These are phyloP conservation scores for Heteromyza rotundicornis DNA, from an alignment of 2,888 invertebrate genomes.

Conservation along the genomic window DNA sequence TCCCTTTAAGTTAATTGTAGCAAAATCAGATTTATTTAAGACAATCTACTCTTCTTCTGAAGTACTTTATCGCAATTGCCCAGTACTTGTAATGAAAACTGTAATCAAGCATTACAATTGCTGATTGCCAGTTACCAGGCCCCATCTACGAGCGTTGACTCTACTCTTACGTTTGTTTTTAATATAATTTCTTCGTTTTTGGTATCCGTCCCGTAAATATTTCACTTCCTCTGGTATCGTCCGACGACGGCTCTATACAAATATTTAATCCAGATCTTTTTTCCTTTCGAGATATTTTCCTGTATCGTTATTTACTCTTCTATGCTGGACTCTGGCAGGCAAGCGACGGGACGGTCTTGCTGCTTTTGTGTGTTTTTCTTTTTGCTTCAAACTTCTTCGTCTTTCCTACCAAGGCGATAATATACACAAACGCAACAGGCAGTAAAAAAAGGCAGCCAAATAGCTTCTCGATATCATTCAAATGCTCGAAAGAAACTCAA, in stretches of 20 bases:
- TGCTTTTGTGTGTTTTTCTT: slow-evolving; percentile 12
- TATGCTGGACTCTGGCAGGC: not conserved
- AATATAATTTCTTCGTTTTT: too few relatives aligned
- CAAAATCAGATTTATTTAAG: too few relatives aligned
- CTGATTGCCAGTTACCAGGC: too few relatives aligned
- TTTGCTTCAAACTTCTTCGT: slow-evolving; percentile 3
- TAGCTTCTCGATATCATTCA: slow-evolving; percentile 49
- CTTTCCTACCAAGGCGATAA: slow-evolving; percentile 8
- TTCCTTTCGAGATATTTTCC: slow-evolving; percentile 4
- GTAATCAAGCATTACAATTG: too few relatives aligned
- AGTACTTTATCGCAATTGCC: too few relatives aligned
- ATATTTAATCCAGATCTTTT: slow-evolving; percentile 41
- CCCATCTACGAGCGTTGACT: too few relatives aligned
- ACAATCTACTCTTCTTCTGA: too few relatives aligned
- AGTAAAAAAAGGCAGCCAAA: slow-evolving; percentile 50
- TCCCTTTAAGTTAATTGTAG: too few relatives aligned
- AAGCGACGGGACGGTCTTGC: not conserved
- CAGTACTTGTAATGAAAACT: too few relatives aligned
- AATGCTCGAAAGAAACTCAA: not conserved
- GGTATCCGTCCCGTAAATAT: too few relatives aligned
- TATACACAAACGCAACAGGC: slow-evolving; percentile 31
- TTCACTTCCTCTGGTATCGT: too few relatives aligned
- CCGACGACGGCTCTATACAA: slow-evolving; percentile 39
- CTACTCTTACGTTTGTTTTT: too few relatives aligned
- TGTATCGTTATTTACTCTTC: not conserved